phyloP scores from a whole-genome alignment of 2,888 invertebrate genomes.

The Troides aeacus region DNA sequence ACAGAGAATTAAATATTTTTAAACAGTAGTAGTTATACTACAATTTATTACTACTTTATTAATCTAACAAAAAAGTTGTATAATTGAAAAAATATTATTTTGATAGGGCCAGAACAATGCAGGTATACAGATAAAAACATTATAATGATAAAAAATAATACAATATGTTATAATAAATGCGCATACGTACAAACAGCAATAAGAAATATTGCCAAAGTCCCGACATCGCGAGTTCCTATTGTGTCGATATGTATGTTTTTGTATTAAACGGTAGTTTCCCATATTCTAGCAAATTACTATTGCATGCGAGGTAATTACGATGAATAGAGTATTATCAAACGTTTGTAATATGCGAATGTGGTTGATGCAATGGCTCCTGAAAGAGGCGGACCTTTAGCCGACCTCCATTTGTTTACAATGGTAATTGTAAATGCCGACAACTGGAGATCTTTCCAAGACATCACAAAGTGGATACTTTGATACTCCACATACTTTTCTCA shows the following conservation, averaged over 20 bases:
- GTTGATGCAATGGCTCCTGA: conserved; percentile 22
- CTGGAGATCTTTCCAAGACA: conserved; percentile 1
- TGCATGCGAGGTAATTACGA: conserved; percentile 50
- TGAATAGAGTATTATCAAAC: conserved; percentile 68
- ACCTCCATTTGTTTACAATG: conserved; percentile 3
- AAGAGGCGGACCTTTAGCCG: not conserved
- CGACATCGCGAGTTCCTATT: conserved; percentile 49
- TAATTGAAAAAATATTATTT: too few species aligned
- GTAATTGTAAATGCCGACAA: conserved; percentile 8
- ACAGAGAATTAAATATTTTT: too few species aligned
- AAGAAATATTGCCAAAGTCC: conserved; percentile 17
- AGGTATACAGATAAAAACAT: not conserved
- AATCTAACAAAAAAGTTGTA: too few species aligned
- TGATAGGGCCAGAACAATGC: too few species aligned
- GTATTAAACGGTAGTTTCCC: conserved; percentile 54
- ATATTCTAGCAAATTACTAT: conserved; percentile 45
- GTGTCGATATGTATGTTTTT: conserved; percentile 54
- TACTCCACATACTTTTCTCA: too few species aligned
- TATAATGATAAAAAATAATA: not conserved
- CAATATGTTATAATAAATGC: conserved; percentile 3
- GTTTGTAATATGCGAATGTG: conserved; percentile 34
- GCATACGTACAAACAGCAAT: conserved; percentile 12
- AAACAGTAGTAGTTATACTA: too few species aligned
- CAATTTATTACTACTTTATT: too few species aligned
- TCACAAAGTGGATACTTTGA: not conserved